Evolutionary conservation across 2,888 invertebrate species (phyloP), one percentile per base, ranked within the genome.

Genomic region (Blera fallax): DNA sequence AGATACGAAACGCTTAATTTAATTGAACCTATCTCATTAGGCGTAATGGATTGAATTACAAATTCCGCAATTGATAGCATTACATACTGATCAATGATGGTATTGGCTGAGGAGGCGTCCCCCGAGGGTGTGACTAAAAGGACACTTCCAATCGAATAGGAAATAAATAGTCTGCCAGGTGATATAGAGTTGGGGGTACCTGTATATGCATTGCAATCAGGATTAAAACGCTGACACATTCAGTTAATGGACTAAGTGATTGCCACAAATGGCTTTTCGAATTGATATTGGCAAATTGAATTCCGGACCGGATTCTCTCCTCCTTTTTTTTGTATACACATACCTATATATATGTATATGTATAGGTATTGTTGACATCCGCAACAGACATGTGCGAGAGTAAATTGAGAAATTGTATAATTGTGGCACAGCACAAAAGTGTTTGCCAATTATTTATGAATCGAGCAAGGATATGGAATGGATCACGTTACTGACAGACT

Each of bases 31-130:
- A 80, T 45, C 70, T 80, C 84, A 80, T 85, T 85, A 76, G 24
- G 52, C 45, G 65, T 85, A 85, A 81, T 85, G 76, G 84, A 85
- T 81, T 85, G 72, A 80, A 76, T 85, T 81, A 76, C 80, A 85
- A 40, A 80, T 76, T 81, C 72, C 70, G 76, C 80, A 80, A 85
- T 81, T 72, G 84, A 85, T 80, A 81, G 64, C 69, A 84, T 64
- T 67, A 73, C 67, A 73, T 32, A 54, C 54, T 67, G 32, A 24
- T 82, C 69, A 56, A 77, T 16, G 3, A 3, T 11, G 40, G 32
- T 24, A 24, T n/a, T 18, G 52, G 43, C 27, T 27, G 21, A 29
- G 14, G 18, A 14, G 43, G 8, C 5, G n/a, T 34, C 3, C 14
- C 27, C 29, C n/a, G n/a, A 29, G 32, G 21, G 54, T 18, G 40